These are phyloP conservation scores for Tapera naevia DNA, from an alignment of 2,797 vertebrate species.

Conservation along the genomic window DNA sequence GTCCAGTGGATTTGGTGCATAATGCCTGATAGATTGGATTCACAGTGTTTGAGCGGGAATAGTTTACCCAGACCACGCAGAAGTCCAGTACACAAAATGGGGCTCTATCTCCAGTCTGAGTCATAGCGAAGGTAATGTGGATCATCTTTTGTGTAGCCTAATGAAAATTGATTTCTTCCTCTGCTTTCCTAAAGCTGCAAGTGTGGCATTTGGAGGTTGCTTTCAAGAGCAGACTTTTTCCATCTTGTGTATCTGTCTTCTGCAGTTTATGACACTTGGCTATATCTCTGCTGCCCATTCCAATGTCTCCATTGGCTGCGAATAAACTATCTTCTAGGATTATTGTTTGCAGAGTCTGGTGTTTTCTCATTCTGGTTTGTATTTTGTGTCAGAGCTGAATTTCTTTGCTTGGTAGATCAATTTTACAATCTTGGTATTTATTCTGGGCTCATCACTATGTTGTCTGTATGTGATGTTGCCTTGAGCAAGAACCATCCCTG, in stretches of 20 bases:
- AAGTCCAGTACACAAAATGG: background rate
- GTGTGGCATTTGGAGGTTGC: constrained; percentile 47
- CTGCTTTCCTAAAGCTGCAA: constrained; percentile 3
- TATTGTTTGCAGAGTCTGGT: background rate
- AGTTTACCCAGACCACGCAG: background rate
- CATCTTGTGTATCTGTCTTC: constrained; percentile 19
- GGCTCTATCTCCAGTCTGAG: background rate
- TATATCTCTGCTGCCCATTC: background rate
- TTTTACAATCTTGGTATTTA: constrained; percentile 65
- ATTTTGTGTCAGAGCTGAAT: constrained; percentile 35
- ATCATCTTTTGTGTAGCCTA: constrained; percentile 25
- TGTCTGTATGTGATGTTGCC: constrained; percentile 54
- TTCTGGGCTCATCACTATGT: constrained; percentile 50
- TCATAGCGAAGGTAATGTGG: background rate
- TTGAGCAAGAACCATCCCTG: constrained; percentile 51
- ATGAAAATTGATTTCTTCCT: constrained; percentile 34
- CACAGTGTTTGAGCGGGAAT: background rate
- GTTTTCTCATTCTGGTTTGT: constrained; percentile 34
- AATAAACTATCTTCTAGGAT: background rate
- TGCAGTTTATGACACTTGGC: background rate
- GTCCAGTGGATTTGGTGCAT: background rate
- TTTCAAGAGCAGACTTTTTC: constrained; percentile 11
- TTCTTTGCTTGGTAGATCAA: constrained; percentile 60
- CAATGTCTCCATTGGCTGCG: background rate
- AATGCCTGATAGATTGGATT: background rate